Evolutionary conservation across 2,113 vertebrate genomes (phyloP), one percentile per base, ranked within the genome.

Genomic region (Cephalopholis sonnerati): DNA sequence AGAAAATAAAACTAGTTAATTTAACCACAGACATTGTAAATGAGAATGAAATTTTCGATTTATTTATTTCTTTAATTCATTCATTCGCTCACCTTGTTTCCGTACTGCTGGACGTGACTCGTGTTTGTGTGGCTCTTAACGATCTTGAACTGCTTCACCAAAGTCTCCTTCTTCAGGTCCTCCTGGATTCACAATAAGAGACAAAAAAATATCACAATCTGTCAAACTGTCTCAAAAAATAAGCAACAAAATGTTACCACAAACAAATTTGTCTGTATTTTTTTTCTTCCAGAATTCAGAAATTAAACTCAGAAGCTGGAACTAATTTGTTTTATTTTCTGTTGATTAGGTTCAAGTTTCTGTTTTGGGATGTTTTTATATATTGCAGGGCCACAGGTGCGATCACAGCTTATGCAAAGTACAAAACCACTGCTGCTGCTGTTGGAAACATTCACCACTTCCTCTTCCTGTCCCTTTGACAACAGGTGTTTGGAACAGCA

Each of bases 61-160:
- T n/a, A n/a, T n/a, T n/a, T n/a, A n/a, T n/a, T n/a, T n/a, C n/a
- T n/a, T n/a, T n/a, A n/a, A n/a, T 44, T 44, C 8, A 44, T 44
- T 44, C 41, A 44, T 50, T 18, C 1, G 13, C 95, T 93, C 86
- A 97, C 97, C 93, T 96, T 97, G 95, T 99, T 99, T 22, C 98
- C 98, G 2, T 93, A 99, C 91, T 99, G 98, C 97, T 97, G 97
- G 83, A 99, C 98, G 0, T 99, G 98, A 89, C 98, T 99, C 54
- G 97, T 98, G 94, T 98, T 97, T 36, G 98, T 99, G 87, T 95
- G 96, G 1, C 89, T 94, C 92, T 96, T 98, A 4, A 99, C 98
- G 39, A 99, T 94, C 82, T 96, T 96, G 85, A 97, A 99, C 90
- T 99, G 98, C 86, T 95, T 97, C 69, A 95, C 89, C 11, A 99